phyloP scores from a whole-genome alignment of 2,113 vertebrate species.

The Psilopogon haemacephalus region DNA sequence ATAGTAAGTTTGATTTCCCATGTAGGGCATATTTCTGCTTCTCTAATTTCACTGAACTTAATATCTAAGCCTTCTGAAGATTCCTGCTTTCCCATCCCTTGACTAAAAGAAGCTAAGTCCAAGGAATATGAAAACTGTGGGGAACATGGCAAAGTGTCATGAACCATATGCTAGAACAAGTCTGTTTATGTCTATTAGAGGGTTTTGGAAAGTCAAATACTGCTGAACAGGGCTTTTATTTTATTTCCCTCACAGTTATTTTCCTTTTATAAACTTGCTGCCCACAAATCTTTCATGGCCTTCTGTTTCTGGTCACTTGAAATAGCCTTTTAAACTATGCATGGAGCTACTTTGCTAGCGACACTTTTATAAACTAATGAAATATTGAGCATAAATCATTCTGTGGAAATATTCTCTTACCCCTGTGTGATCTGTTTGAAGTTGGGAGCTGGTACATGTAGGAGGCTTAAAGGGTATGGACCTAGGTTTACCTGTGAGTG shows the following conservation, averaged over 20 bases:
- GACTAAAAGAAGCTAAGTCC: neutral
- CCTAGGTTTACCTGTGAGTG: neutral
- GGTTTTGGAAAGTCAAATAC: neutral
- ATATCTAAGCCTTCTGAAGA: neutral
- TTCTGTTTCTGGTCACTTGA: neutral
- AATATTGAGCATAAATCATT: neutral
- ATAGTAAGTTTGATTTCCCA: neutral
- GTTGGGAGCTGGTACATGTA: neutral
- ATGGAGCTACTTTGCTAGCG: neutral
- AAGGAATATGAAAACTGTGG: neutral
- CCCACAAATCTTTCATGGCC: neutral
- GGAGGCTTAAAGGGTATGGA: neutral
- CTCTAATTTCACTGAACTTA: neutral
- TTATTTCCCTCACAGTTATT: neutral
- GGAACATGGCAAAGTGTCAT: neutral
- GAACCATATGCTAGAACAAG: neutral
- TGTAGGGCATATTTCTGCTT: neutral
- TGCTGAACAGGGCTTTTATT: neutral
- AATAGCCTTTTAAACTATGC: slow-evolving; percentile 26
- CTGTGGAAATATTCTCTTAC: neutral
- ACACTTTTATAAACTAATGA: neutral
- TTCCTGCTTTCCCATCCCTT: too few species aligned
- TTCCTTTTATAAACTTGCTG: slow-evolving; percentile 5
- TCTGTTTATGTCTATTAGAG: neutral
- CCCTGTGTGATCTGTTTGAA: neutral